Percentiles rank a stretch among this genome's conserved stretches.
phyloP scores from a whole-genome alignment of 2,797 vertebrate genomes.

The Lagodon rhomboides region DNA sequence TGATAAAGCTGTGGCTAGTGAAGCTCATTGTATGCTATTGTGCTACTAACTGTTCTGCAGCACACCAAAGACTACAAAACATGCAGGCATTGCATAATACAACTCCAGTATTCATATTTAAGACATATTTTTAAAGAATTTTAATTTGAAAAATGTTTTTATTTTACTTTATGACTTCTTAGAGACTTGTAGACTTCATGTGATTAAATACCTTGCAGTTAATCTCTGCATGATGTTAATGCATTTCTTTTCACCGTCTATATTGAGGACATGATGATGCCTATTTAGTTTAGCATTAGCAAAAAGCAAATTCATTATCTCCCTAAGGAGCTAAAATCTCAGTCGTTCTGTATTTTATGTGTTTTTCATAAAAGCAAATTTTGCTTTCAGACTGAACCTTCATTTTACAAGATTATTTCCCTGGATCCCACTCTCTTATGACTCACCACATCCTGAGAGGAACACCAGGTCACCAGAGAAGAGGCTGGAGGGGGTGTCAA shows the following conservation, averaged over 20 bases:
- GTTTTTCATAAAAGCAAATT: not conserved
- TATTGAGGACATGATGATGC: no score
- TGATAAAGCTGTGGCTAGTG: not conserved
- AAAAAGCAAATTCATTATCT: not conserved
- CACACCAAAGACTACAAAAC: not conserved
- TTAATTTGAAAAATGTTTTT: not conserved
- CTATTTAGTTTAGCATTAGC: not conserved
- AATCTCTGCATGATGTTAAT: not conserved
- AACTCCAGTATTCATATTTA: not conserved
- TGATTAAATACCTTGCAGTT: not conserved
- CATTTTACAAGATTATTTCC: not conserved
- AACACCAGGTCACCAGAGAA: conserved; percentile 98
- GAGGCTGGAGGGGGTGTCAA: conserved; percentile 90
- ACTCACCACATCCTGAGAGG: conserved; percentile 96
- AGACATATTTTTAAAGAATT: not conserved
- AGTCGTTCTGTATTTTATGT: not conserved
- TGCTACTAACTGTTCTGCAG: not conserved
- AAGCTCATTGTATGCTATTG: not conserved
- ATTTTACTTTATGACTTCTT: not conserved
- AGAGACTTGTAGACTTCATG: not conserved
- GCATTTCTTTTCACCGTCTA: not conserved
- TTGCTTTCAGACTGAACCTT: no score
- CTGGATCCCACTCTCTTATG: not conserved
- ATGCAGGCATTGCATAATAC: not conserved
- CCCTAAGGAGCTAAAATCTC: not conserved